Conservation (phyloP, 1,140 invertebrate species). For the Odontomachus brunneus region DNA sequence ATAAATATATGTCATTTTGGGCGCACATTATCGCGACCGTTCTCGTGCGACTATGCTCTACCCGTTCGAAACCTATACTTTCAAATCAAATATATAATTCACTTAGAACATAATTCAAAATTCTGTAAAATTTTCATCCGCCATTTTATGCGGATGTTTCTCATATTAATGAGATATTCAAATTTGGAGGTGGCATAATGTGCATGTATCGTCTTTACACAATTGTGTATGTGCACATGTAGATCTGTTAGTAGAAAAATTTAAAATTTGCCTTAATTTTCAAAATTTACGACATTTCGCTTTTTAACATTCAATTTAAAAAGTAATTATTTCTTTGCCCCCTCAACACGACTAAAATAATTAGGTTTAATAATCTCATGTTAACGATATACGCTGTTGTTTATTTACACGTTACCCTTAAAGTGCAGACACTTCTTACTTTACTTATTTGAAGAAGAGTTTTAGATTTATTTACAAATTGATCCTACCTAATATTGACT, state of each 20-base stretch:
- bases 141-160: background rate
- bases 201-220: background rate
- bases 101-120: background rate
- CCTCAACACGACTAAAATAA: background rate
- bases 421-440: slow-evolving; percentile 23
- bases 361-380: too few species aligned
- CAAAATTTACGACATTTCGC: background rate
- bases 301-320: background rate
- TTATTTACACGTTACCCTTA: slow-evolving; percentile 20
- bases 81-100: background rate
- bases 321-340: background rate
- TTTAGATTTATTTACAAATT: slow-evolving; percentile 79
- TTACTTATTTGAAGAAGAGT: slow-evolving; percentile 8
- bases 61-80: too few species aligned
- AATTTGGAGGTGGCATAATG: background rate
- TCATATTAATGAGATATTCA: background rate
- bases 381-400: background rate
- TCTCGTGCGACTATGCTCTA: background rate
- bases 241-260: slow-evolving; percentile 1
- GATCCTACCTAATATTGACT: slow-evolving; percentile 84
- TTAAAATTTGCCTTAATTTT: background rate
- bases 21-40: slow-evolving; percentile 23
- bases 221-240: too few species aligned
- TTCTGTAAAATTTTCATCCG: background rate
- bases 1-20: slow-evolving; percentile 36